Evolutionary conservation across 35 echinoderm and acorn worm genomes (phyloP), one percentile per base, ranked within the genome.

Genomic region (Holothuria glaberrima): DNA sequence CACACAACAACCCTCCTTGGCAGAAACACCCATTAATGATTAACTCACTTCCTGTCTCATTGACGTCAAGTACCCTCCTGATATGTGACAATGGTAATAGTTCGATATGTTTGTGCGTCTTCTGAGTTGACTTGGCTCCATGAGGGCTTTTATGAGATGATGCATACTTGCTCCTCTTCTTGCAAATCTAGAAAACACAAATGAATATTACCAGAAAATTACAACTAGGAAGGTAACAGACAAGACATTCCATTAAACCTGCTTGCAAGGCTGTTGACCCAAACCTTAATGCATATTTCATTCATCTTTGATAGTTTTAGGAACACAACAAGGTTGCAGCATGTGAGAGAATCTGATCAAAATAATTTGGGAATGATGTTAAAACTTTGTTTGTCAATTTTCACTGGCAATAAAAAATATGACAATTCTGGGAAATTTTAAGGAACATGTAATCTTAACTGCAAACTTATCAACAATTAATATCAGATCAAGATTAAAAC

Each of bases 31-130:
- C 62, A 65, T 29, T 48, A 26, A 31, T 10, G 17, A 25, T 44
- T 59, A 22, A 75, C 89, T 88, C 63, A 99, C 97, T 91, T 83
- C 93, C 91, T 83, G 97, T 99, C 58, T 99, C 93, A 32, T 93
- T 92, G 71, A 99, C 69, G 28, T 99, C 97, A 7, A 99, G 85
- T 26, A 99, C 92, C 32, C 97, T 93, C 29, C 97, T 68, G 17
- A 99, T 99, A 38, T 99, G 92, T 6, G 97, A 99, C 25, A 99
- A 71, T 33, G 90, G 88, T 32, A 99, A 69, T 0, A 99, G 86
- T 54, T 95, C 97, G 18, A 99, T 94, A 75, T 99, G 97, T 44
- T 99, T 99, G 80, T 93, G 92, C 46, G 48, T 88, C 73, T 95
- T 99, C 90, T 94, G 93, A 26, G 82, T 75, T 89, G 93, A 50